A percentile compares a stretch with the other conserved stretches of the same genome.
phyloP scores from a whole-genome alignment of 1,140 invertebrate genomes.

The Psilanteris sp. region DNA sequence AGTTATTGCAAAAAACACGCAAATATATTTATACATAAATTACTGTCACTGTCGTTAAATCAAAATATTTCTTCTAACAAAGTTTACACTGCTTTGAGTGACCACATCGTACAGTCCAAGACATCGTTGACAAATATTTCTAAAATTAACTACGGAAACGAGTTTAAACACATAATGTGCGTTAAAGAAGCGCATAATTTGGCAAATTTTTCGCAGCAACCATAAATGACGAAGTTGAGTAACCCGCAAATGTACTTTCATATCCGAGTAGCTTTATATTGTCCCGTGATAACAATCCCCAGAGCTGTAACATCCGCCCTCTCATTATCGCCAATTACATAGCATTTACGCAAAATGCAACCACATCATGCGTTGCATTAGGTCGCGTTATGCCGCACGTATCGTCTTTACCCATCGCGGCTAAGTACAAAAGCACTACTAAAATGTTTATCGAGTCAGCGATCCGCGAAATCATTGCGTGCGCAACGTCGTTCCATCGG shows the following conservation, averaged over 20 bases:
- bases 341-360: slow-evolving; percentile 35
- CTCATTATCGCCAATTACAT: slow-evolving; percentile 55
- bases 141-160: too few relatives aligned
- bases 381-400: slow-evolving; percentile 31
- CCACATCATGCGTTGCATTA: slow-evolving; percentile 44
- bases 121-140: too few relatives aligned
- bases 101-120: too few relatives aligned
- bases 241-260: slow-evolving; percentile 7
- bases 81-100: too few relatives aligned
- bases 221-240: not conserved
- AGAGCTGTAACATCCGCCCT: slow-evolving; percentile 21
- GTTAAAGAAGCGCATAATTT: too few relatives aligned
- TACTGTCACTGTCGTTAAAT: too few relatives aligned
- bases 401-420: slow-evolving; percentile 55
- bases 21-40: too few relatives aligned
- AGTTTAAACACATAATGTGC: too few relatives aligned
- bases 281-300: slow-evolving; percentile 14
- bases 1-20: too few relatives aligned
- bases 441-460: slow-evolving; percentile 64
- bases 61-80: too few relatives aligned
- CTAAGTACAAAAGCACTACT: slow-evolving; percentile 35
- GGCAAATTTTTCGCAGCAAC: too few relatives aligned
- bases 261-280: slow-evolving; percentile 7
- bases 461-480: slow-evolving; percentile 66
- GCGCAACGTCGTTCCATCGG: slow-evolving; percentile 58